Base-by-base conservation (phyloP, 2,888 invertebrate species). In the Drosophila mimetica region DNA sequence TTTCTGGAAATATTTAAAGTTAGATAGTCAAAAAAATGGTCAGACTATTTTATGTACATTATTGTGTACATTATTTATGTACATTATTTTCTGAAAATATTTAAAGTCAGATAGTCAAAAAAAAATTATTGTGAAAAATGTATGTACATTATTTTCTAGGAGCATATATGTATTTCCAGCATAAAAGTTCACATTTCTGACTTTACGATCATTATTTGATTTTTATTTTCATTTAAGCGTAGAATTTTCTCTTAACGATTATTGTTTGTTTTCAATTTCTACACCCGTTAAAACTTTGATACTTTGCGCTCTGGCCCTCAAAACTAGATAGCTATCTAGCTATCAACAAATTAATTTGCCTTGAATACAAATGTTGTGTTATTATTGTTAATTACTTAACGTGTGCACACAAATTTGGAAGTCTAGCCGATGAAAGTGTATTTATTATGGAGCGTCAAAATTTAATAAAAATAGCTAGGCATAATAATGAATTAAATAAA, bases 321-420 rank as follows among this genome's bases (percentile, higher is more conserved):
- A 22, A 14, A 14, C 13, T 20, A 42, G 4, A 42, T 22, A 42
- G 6, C 22, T 22, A 42, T 42, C 22, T 22, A 42, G 6, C 22
- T 22, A 42, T 42, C 22, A 14, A 25, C 4, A 7, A 28, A 52
- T 28, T 11, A 16, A 51, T 51, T 28, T n/a, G 53, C n/a, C n/a
- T 2, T 52, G 55, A 18, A 55, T 55, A 55, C 16, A 54, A 54
- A 54, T 55, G 36, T 8, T 52, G 4, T 4, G n/a, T 51, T 13
- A 51, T 51, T 55, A 34, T 25, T 51, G 28, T 53, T 37, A 52
- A 52, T 28, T 55, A 36, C 28, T 37, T 36, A 20, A 36, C 11
- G 36, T 52, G 18, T n/a, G 11, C 14, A 25, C 11, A 9, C 11
- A 36, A 18, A 18, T 28, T 28, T 14, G 55, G 25, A 18, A 11